Evolutionary conservation across 2,797 vertebrate genomes (phyloP).

Genomic region (Orientallactaga sibirica): DNA sequence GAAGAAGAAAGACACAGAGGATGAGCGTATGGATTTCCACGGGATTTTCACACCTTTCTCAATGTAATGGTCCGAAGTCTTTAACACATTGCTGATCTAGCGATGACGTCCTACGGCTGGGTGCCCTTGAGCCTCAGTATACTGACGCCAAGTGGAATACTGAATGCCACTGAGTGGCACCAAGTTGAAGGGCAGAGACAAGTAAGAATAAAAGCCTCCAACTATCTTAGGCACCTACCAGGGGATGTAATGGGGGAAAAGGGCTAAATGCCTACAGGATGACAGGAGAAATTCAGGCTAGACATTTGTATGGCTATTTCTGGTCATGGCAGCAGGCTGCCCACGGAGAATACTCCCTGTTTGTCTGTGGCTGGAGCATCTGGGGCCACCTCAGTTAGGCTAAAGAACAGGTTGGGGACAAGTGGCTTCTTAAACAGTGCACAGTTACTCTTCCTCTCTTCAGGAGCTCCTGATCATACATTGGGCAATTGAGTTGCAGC

Average conservation of each 20-base stretch:
- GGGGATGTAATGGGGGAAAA: fast-evolving
- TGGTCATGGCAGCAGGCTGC: too few relatives aligned
- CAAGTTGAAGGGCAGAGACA: neutral
- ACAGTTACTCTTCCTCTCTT: neutral
- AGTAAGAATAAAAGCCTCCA: neutral
- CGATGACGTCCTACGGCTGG: neutral
- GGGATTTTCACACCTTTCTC: neutral
- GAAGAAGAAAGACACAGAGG: neutral
- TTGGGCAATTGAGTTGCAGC: too few relatives aligned
- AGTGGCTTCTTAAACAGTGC: neutral
- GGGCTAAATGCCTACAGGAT: neutral
- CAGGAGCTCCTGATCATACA: neutral
- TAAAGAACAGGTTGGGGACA: fast-evolving
- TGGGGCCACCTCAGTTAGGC: neutral
- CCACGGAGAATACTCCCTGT: neutral
- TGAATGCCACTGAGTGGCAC: too few relatives aligned
- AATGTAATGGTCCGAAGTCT: neutral
- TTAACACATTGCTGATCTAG: neutral
- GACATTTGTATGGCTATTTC: neutral
- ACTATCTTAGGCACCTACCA: neutral
- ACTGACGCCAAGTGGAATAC: neutral
- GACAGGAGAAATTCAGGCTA: neutral
- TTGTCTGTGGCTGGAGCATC: fast-evolving
- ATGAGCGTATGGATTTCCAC: neutral
- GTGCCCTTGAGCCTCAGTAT: neutral